Base-by-base conservation (phyloP, 2,797 vertebrate genomes). In the Sebastolobus alascanus region DNA sequence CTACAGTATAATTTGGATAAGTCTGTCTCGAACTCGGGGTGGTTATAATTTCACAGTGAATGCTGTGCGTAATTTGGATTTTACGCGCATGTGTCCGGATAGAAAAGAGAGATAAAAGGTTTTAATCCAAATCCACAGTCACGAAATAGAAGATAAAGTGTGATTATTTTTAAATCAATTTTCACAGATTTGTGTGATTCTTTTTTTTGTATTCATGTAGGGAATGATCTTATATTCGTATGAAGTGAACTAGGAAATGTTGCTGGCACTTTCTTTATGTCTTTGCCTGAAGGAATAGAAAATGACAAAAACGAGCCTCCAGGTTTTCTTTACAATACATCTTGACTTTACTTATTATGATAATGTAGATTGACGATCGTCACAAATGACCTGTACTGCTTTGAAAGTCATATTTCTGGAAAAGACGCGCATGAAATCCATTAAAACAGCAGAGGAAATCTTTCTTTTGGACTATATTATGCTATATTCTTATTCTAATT, bases 1-100 rank as follows among this genome's bases (percentile, higher is more conserved):
- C 8, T 16, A 11, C 3, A 20, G 22, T 20, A 18, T 14, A 0
- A 52, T 76, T 78, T 60, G 5, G 2, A 35, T 27, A 6, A 25
- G 14, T 13, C 20, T 18, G 14, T 68, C 35, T 52, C 8, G 1
- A 16, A 4, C 4, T 25, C 14, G 3, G 43, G 20, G 1, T 20
- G 3, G 10, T 29, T 16, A 22, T 35, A 8, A 31, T 43, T 72
- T 27, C 18, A 1, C 16, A 16, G 2, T 13, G 27, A 12, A 52
- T 13, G 2, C 11, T 56, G 84, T 84, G 90, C 79, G 87, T 89
- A 90, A 91, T 80, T 71, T 29, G 5, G 6, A 16, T 84, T 88
- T 89, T 92, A 84, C 85, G 84, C 89, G 12, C 80, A 38, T 12
- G 54, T 58, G 18, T 81, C 16, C 4, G 5, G n/a, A 12, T n/a